These are phyloP conservation scores for Oxyura jamaicensis DNA, from an alignment of 2,113 vertebrate genomes.

Conservation along the genomic window DNA sequence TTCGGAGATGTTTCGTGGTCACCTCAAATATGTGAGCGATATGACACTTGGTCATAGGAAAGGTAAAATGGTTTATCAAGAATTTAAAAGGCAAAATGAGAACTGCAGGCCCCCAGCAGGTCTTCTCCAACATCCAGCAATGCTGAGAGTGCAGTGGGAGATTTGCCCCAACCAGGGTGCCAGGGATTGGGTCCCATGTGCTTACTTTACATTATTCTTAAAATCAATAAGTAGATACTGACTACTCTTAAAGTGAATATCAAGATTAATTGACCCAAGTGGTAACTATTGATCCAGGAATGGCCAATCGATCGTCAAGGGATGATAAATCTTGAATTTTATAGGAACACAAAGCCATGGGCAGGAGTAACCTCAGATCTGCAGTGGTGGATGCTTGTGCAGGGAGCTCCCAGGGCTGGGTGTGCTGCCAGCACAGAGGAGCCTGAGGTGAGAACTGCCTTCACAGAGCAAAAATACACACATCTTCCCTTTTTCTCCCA, in stretches of 20 bases:
- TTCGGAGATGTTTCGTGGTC: rapidly evolving
- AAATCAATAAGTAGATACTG: conserved; percentile 73
- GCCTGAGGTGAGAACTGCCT: neutral
- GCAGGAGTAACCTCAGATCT: neutral
- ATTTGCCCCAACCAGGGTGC: neutral
- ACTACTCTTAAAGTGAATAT: conserved; percentile 68
- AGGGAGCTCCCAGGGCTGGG: neutral
- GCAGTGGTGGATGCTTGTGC: rapidly evolving
- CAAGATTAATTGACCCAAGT: conserved; percentile 76
- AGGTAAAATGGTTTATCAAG: neutral
- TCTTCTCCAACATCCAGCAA: neutral
- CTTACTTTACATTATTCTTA: conserved; percentile 74
- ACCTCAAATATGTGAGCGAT: rapidly evolving
- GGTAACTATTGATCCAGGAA: conserved; percentile 71
- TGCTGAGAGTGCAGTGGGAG: neutral
- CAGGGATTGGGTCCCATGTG: neutral
- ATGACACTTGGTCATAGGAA: neutral
- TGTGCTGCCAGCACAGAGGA: rapidly evolving
- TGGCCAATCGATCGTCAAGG: conserved; percentile 51
- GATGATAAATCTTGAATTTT: conserved; percentile 61
- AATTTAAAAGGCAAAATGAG: neutral
- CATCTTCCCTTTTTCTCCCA: neutral
- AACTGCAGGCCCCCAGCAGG: rapidly evolving
- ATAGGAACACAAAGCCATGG: conserved; percentile 15
- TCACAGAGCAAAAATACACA: neutral